A percentile compares a stretch with the other conserved stretches of the same genome.
Conservation (phyloP, 2,888 invertebrate genomes). For the Dorcus parallelipipedus region DNA sequence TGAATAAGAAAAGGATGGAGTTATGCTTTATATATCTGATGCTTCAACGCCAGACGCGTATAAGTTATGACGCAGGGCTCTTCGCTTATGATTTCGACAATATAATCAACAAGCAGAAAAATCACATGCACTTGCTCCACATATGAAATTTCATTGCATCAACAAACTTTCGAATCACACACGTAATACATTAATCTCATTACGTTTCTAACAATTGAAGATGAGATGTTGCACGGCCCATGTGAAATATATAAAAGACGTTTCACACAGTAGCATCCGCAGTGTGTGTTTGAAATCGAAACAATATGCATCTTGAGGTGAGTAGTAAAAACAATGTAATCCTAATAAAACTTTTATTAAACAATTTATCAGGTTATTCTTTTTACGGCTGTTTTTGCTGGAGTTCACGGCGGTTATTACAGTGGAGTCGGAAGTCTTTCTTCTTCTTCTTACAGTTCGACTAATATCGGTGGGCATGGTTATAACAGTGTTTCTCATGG, state of each 20-base stretch:
- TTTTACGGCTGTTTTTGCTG: slow-evolving; percentile 1
- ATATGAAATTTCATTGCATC: background rate
- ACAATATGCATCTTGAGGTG: slow-evolving; percentile 1
- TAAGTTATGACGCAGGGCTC: no score
- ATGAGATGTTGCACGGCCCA: background rate
- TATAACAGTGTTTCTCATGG: slow-evolving; percentile 15
- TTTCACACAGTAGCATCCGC: background rate
- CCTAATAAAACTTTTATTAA: background rate
- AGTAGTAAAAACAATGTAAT: background rate
- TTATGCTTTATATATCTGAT: no score
- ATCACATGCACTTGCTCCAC: slow-evolving; percentile 12
- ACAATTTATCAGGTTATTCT: background rate
- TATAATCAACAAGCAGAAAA: background rate
- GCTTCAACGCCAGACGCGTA: no score
- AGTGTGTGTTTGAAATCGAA: background rate
- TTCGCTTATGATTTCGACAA: no score
- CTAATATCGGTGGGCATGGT: slow-evolving; percentile 16
- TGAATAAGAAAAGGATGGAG: no score
- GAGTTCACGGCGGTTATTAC: slow-evolving; percentile 10
- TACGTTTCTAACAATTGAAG: background rate
- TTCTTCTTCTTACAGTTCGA: slow-evolving; percentile 15
- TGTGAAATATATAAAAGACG: slow-evolving; percentile 6
- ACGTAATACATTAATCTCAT: background rate
- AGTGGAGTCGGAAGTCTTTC: slow-evolving; percentile 12
- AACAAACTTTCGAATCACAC: slow-evolving; percentile 7